Evolutionary conservation across 30 jellyfish, hydroid and myxozoan genomes (phyloP).

Genomic region (Clytia hemisphaerica): DNA sequence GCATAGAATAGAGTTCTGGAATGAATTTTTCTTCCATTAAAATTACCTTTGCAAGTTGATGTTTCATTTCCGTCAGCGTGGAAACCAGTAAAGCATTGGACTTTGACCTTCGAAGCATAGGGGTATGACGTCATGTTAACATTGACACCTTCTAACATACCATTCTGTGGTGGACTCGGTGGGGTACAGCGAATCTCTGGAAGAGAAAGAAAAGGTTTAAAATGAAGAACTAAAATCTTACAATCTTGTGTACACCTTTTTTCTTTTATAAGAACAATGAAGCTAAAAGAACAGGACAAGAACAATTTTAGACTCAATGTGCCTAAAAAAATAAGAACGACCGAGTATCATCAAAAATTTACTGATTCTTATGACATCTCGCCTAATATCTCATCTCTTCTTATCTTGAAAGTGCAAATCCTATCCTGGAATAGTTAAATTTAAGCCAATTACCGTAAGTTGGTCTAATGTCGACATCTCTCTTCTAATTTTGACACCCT

Average conservation of each 20-base stretch:
- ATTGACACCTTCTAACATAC: conserved; percentile 13
- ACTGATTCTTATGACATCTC: conserved; percentile 22
- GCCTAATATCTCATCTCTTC: conserved; percentile 7
- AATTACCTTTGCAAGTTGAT: conserved; percentile 44
- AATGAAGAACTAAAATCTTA: too few relatives aligned
- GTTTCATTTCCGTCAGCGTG: conserved; percentile 30
- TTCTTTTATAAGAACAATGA: too few relatives aligned
- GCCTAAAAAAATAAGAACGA: too few relatives aligned
- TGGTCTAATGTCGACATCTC: conserved; percentile 12
- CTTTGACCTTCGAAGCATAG: conserved; percentile 13
- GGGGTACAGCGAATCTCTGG: background rate
- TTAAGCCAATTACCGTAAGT: background rate
- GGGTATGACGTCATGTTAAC: conserved; percentile 18
- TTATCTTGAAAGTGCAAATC: conserved; percentile 8
- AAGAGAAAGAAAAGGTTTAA: too few relatives aligned
- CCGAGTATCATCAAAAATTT: too few relatives aligned
- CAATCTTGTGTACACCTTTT: too few relatives aligned
- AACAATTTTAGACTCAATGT: too few relatives aligned
- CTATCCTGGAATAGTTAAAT: conserved; percentile 12
- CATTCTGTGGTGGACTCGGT: conserved; percentile 41
- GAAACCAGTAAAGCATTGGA: conserved; percentile 43
- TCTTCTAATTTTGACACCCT: too few relatives aligned
- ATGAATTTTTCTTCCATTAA: too few relatives aligned
- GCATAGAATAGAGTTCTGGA: too few relatives aligned
- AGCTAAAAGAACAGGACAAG: too few relatives aligned